Percentiles rank a stretch among this genome's conserved stretches.
These are phyloP conservation scores for Neotoxoptera formosana DNA, from an alignment of 1,140 invertebrate species.

Conservation along the genomic window DNA sequence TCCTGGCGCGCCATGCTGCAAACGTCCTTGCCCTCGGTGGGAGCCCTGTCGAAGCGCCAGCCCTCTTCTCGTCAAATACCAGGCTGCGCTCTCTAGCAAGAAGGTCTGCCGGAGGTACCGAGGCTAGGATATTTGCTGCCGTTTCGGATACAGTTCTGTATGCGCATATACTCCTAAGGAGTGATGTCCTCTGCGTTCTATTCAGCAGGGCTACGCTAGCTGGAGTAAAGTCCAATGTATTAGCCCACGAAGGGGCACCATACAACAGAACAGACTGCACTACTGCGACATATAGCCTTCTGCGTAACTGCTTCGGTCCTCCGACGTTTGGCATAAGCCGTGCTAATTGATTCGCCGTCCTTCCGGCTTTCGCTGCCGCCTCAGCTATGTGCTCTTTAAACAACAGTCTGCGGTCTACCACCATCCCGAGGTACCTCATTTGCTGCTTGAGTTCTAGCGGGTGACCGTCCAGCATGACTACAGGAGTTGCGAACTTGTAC, in stretches of 20 bases:
- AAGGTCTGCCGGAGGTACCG: constrained; percentile 26
- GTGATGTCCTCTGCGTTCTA: not conserved
- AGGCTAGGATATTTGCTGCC: not conserved
- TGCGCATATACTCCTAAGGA: not conserved
- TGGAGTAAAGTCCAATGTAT: no score
- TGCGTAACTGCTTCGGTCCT: not conserved
- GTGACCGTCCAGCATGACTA: no score
- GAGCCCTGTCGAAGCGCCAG: not conserved
- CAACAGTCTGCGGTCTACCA: not conserved
- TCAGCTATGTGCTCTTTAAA: not conserved
- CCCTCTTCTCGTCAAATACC: not conserved
- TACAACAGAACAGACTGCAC: not conserved
- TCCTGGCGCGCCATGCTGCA: not conserved
- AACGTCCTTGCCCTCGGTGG: not conserved
- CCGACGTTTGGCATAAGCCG: not conserved
- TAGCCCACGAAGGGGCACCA: not conserved
- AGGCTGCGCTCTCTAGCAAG: not conserved
- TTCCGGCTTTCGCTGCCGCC: not conserved
- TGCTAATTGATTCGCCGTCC: not conserved
- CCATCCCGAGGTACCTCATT: not conserved
- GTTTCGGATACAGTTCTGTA: not conserved
- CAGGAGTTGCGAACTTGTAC: no score
- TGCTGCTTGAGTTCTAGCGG: not conserved
- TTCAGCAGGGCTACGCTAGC: not conserved
- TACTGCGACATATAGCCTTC: not conserved